These are phyloP conservation scores for Phaethon lepturus DNA, from an alignment of 2,113 vertebrate species.

Conservation along the genomic window DNA sequence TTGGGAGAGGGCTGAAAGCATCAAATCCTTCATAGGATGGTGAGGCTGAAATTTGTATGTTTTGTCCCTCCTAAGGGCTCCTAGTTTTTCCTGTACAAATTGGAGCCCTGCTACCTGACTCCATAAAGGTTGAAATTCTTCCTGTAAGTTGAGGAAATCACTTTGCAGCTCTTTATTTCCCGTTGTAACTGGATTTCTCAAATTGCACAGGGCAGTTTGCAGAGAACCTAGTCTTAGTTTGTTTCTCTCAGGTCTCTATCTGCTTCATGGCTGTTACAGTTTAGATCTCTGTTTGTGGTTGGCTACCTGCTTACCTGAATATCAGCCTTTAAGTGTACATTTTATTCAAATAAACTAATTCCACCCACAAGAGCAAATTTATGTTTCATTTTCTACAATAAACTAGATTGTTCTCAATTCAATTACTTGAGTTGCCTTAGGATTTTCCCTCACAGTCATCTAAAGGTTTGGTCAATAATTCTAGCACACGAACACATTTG, in stretches of 20 bases:
- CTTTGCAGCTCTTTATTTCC: neutral
- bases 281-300: neutral
- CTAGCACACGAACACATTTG: neutral
- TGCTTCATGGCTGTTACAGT: neutral
- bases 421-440: neutral
- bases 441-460: neutral
- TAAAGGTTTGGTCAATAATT: neutral
- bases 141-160: neutral
- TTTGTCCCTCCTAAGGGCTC: neutral
- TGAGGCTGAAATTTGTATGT: neutral
- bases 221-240: neutral
- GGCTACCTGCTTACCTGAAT: neutral
- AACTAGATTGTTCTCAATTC: neutral
- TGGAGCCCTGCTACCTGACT: neutral
- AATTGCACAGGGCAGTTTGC: neutral
- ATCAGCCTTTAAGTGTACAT: neutral
- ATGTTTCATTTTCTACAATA: neutral
- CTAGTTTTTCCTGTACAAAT: neutral
- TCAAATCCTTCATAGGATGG: neutral
- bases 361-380: neutral
- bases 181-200: neutral
- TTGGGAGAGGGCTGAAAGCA: neutral
- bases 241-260: neutral
- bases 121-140: neutral
- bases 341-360: neutral